phyloP scores from a whole-genome alignment of 2,888 invertebrate genomes.

The Leucophora obtusa region DNA sequence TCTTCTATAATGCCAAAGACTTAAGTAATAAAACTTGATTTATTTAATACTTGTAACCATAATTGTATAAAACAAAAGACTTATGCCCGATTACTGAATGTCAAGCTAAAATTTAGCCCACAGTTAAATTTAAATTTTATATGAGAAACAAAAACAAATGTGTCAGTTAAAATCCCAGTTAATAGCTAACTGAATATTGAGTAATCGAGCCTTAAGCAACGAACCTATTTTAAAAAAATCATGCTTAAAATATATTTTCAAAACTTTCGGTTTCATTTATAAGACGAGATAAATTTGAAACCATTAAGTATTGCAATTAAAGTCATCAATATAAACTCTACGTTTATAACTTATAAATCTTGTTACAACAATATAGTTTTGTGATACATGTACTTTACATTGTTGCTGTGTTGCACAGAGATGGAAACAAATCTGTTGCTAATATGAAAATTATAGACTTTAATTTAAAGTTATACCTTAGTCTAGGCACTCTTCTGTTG shows the following conservation, averaged over 20 bases:
- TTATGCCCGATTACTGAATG: no score
- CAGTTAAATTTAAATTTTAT: no score
- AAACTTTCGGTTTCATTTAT: constrained; percentile 39
- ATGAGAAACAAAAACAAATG: no score
- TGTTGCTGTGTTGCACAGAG: background rate
- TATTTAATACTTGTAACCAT: background rate
- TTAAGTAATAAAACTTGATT: background rate
- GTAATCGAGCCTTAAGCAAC: no score
- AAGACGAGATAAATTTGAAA: constrained; percentile 28
- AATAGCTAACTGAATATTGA: no score
- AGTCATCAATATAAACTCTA: constrained; percentile 37
- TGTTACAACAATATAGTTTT: background rate
- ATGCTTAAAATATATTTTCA: constrained; percentile 7
- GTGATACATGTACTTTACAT: background rate
- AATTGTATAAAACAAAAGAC: background rate
- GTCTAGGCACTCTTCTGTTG: background rate
- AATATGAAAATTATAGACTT: constrained; percentile 61
- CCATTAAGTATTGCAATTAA: constrained; percentile 41
- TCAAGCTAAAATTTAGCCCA: no score
- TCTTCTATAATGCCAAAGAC: background rate
- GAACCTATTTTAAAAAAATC: background rate
- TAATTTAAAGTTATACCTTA: constrained; percentile 20
- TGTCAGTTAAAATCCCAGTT: no score
- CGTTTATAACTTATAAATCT: background rate
- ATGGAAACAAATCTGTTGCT: constrained; percentile 45